These are phyloP conservation scores for Zeuzera pyrina DNA, from an alignment of 2,888 invertebrate species.

Conservation along the genomic window DNA sequence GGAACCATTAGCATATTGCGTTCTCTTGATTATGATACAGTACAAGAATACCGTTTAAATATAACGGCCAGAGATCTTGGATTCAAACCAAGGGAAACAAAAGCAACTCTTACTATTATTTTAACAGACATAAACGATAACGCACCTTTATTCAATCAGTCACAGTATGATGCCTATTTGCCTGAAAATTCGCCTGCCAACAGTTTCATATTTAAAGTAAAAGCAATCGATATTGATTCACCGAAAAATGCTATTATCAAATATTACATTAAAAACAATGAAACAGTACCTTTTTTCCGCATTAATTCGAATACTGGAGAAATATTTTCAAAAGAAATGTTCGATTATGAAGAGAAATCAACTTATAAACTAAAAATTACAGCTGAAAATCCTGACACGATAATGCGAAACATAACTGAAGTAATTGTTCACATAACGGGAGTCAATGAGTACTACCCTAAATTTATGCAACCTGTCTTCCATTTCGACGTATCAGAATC, in stretches of 20 bases:
- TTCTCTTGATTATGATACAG: conserved; percentile 88
- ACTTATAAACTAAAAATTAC: conserved; percentile 82
- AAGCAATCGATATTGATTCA: conserved; percentile 89
- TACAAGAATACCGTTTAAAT: conserved; percentile 88
- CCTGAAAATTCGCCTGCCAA: conserved; percentile 87
- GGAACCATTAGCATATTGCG: conserved; percentile 87
- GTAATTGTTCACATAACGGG: conserved; percentile 85
- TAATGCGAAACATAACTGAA: conserved; percentile 82
- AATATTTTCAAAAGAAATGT: conserved; percentile 81
- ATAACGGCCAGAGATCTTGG: conserved; percentile 91
- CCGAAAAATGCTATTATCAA: conserved; percentile 89
- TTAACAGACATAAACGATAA: conserved; percentile 96
- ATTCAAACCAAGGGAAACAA: conserved; percentile 82
- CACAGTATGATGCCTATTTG: conserved; percentile 82
- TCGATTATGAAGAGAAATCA: conserved; percentile 90
- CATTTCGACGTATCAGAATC: conserved; percentile 95
- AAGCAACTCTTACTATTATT: conserved; percentile 87
- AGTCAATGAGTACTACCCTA: conserved; percentile 90
- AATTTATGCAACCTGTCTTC: conserved; percentile 90
- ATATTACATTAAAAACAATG: conserved; percentile 86
- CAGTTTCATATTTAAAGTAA: conserved; percentile 81
- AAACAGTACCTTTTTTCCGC: conserved; percentile 81
- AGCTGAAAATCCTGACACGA: conserved; percentile 90
- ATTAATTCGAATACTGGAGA: conserved; percentile 85
- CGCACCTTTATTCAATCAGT: conserved; percentile 87